phyloP scores from a whole-genome alignment of 2,888 invertebrate species.

The Pyrocoelia pectoralis region DNA sequence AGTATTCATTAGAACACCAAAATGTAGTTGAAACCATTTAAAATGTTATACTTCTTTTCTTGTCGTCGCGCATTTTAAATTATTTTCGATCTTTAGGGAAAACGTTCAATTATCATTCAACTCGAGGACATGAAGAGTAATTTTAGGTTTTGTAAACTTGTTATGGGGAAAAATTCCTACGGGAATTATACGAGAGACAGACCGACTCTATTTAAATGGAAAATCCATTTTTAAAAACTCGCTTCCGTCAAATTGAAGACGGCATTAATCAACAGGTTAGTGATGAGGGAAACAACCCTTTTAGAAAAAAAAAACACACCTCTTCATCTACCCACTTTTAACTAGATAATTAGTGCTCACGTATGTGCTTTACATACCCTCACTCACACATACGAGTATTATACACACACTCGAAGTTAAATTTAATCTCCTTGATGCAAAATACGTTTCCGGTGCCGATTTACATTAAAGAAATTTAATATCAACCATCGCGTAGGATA shows the following conservation, averaged over 20 bases:
- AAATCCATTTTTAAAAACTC: neutral
- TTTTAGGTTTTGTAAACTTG: conserved; percentile 1
- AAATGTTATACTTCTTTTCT: neutral
- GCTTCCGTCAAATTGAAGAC: neutral
- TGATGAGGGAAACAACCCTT: neutral
- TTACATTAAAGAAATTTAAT: conserved; percentile 7
- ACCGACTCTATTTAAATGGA: neutral
- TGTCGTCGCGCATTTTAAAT: neutral
- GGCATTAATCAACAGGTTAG: neutral
- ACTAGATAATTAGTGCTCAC: neutral
- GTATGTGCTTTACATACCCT: neutral
- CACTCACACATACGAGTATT: no score
- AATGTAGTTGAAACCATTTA: conserved; percentile 19
- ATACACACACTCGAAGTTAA: neutral
- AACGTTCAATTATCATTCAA: conserved; percentile 1
- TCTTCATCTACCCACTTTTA: neutral
- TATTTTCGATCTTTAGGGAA: neutral
- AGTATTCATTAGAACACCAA: conserved; percentile 33
- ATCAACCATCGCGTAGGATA: neutral
- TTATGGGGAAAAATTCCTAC: neutral
- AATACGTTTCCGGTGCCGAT: neutral
- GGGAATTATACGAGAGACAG: neutral
- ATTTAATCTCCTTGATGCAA: neutral
- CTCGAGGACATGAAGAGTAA: neutral
- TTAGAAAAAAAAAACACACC: neutral